A percentile compares a stretch with the other conserved stretches of the same genome.
phyloP scores from a whole-genome alignment of 2,888 invertebrate species.

The Caradrina clavipalpis region DNA sequence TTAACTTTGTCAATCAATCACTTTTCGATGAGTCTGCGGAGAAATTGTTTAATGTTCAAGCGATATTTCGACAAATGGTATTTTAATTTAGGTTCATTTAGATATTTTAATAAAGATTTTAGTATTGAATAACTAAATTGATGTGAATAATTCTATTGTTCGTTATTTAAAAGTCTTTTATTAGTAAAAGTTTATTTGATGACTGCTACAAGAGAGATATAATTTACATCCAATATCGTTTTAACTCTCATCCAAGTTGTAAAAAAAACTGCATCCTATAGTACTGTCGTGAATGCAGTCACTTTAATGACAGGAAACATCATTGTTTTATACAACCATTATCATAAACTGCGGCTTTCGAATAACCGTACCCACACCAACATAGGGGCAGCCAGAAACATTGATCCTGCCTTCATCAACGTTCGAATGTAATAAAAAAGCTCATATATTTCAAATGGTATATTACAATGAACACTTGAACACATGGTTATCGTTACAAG shows the following conservation, averaged over 20 bases:
- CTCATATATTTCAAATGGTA: slow-evolving; percentile 37
- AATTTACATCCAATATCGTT: slow-evolving; percentile 2
- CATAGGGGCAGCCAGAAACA: slow-evolving; percentile 24
- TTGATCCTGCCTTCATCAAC: slow-evolving; percentile 37
- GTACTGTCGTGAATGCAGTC: slow-evolving; percentile 7
- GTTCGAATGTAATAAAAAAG: slow-evolving; percentile 45
- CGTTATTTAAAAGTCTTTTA: slow-evolving; percentile 9
- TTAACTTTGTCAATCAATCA: slow-evolving; percentile 52
- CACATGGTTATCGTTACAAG: slow-evolving; percentile 68
- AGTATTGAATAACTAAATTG: slow-evolving; percentile 11
- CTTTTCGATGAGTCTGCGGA: slow-evolving; percentile 30
- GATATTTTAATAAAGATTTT: slow-evolving; percentile 23
- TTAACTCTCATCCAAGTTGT: neutral
- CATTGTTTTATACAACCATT: slow-evolving; percentile 50
- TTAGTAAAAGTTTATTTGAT: neutral
- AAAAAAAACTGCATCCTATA: slow-evolving; percentile 39
- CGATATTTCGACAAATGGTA: slow-evolving; percentile 34
- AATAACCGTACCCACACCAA: slow-evolving; percentile 18
- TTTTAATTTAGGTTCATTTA: slow-evolving; percentile 10
- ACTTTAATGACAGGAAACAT: slow-evolving; percentile 34
- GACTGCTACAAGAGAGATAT: too few relatives aligned
- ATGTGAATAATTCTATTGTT: neutral
- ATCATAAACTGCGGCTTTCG: slow-evolving; percentile 52
- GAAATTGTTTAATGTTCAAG: slow-evolving; percentile 34
- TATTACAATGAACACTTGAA: slow-evolving; percentile 55